phyloP scores from a whole-genome alignment of 2,113 vertebrate genomes.

The Peucedramus taeniatus region DNA sequence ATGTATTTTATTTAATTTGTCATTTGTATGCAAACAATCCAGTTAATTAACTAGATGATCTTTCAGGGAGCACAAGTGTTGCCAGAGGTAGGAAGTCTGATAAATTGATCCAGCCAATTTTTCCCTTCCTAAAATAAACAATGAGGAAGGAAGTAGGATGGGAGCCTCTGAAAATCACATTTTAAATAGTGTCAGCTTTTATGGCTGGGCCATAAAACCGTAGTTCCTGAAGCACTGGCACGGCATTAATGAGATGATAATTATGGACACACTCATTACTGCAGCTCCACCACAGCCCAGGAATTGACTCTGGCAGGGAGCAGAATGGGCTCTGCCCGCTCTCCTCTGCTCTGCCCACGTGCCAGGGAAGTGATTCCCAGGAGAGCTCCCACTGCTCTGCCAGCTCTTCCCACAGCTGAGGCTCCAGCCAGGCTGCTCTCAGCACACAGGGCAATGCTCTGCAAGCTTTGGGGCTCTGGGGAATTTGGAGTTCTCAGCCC shows the following conservation, averaged over 20 bases:
- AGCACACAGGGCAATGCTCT: background rate
- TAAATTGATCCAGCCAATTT: background rate
- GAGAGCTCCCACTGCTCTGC: rapidly evolving
- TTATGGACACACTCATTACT: background rate
- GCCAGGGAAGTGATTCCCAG: background rate
- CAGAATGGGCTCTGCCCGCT: background rate
- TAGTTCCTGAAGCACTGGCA: background rate
- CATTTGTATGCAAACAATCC: background rate
- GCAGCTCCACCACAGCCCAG: slow-evolving; percentile 17
- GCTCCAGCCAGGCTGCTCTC: background rate
- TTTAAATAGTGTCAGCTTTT: background rate
- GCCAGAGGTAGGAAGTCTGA: background rate
- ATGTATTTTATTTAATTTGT: background rate
- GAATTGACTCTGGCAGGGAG: background rate
- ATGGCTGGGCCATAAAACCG: background rate
- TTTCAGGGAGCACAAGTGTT: background rate
- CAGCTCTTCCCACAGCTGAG: background rate
- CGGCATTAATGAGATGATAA: background rate
- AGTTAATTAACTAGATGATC: background rate
- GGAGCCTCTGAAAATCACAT: background rate
- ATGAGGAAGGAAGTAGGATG: background rate
- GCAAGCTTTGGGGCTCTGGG: background rate
- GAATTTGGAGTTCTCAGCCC: background rate
- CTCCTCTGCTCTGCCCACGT: background rate
- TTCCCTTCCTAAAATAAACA: background rate